These are phyloP conservation scores for Tryphoninae sp. DNA, from an alignment of 2,888 invertebrate species.

Conservation along the genomic window DNA sequence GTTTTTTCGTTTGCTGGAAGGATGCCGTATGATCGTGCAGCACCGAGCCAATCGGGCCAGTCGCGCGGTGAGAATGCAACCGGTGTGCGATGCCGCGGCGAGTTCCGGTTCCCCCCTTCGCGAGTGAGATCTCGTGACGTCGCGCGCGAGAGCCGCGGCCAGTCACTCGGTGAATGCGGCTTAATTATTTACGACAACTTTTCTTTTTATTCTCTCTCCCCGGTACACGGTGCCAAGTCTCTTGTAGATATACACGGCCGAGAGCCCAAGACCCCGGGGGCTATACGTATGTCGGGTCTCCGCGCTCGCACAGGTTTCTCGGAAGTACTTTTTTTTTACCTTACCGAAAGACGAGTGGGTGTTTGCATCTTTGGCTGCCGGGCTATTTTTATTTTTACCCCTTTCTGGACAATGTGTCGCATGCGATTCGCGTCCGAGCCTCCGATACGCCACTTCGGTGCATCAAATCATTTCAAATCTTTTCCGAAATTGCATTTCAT, in stretches of 20 bases:
- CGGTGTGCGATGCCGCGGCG: background rate
- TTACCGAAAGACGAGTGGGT: slow-evolving; percentile 42
- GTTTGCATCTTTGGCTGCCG: slow-evolving; percentile 45
- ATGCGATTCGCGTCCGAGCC: slow-evolving; percentile 33
- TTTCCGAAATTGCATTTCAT: too few relatives aligned
- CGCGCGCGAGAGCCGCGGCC: slow-evolving; percentile 23
- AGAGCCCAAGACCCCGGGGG: slow-evolving; percentile 13
- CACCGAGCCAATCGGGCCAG: slow-evolving; percentile 19
- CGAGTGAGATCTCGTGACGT: slow-evolving; percentile 33
- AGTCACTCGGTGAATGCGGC: slow-evolving; percentile 51
- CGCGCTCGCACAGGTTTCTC: slow-evolving; percentile 49
- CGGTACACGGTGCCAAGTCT: slow-evolving; percentile 45
- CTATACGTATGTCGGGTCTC: slow-evolving; percentile 28
- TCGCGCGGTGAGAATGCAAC: slow-evolving; percentile 21
- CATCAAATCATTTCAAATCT: too few relatives aligned
- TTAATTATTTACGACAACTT: slow-evolving; percentile 48
- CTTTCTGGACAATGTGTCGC: slow-evolving; percentile 9
- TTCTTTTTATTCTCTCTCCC: slow-evolving; percentile 21
- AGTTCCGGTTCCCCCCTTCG: slow-evolving; percentile 40
- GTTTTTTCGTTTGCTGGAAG: background rate
- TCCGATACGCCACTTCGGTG: background rate
- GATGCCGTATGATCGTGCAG: slow-evolving; percentile 12
- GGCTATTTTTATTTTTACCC: slow-evolving; percentile 21
- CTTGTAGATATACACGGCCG: slow-evolving; percentile 10
- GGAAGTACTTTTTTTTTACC: slow-evolving; percentile 48